Conservation (phyloP, 2,797 vertebrate species). For the Vireo griseus region DNA sequence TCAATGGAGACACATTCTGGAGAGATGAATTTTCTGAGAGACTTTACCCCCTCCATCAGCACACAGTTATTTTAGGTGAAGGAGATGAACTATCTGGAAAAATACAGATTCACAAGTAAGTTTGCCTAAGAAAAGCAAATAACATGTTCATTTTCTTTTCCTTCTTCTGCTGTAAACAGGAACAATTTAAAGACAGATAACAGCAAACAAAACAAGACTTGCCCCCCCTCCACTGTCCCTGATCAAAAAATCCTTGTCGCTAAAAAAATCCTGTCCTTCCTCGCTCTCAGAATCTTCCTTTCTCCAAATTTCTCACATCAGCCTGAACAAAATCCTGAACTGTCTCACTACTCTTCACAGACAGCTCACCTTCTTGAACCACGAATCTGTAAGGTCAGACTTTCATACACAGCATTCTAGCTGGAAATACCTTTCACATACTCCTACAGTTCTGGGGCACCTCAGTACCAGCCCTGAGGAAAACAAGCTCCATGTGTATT, state of each 20-base stretch:
- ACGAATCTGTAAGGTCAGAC: not conserved
- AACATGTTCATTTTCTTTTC: not conserved
- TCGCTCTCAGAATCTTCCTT: not conserved
- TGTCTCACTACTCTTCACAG: not conserved
- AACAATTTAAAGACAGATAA: not conserved
- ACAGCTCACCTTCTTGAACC: not conserved
- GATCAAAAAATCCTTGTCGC: not conserved
- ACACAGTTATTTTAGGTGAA: not conserved
- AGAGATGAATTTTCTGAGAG: not conserved
- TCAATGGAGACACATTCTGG: not conserved
- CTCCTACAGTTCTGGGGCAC: not conserved
- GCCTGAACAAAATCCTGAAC: not conserved
- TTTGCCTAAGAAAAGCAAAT: not conserved
- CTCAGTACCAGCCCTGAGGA: not conserved
- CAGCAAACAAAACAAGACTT: not conserved
- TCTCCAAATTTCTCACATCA: not conserved
- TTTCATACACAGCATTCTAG: not conserved
- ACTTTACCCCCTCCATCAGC: not conserved
- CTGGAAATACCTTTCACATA: not conserved
- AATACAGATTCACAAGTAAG: not conserved
- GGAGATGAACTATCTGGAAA: not conserved
- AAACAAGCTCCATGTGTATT: not conserved
- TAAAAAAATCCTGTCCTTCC: no score
- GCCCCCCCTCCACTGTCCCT: not conserved
- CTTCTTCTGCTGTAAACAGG: not conserved